Base-by-base conservation (phyloP, 2,888 invertebrate species). In the Cantharis nigra region DNA sequence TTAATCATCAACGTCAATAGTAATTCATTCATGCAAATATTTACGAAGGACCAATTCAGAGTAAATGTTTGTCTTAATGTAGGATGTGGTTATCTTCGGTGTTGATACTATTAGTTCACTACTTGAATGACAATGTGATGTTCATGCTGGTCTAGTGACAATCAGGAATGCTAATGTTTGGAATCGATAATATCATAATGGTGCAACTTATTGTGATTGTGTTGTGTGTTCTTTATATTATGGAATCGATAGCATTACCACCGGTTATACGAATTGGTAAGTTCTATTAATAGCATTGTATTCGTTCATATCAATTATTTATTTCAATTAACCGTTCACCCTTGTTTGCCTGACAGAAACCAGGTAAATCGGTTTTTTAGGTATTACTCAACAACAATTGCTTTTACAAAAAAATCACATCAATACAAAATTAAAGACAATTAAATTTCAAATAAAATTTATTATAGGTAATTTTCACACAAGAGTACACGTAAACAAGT, bases 201-300 rank as follows among this genome's bases (percentile, higher is more conserved):
- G 79, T 72, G 71, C 71, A 73, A 72, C 75, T 80, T 75, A 80
- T 83, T 80, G 79, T 82, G 78, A 72, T 84, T 63, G 75, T 83
- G 72, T 80, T 84, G 33, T 80, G 82, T 77, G 82, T 83, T 82
- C 81, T 80, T 83, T 18, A 72, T 49, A 49, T 49, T 49, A n/a
- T 84, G 18, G 85, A 81, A 77, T 83, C 88, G 64, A 89, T 89
- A 76, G 91, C 92, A 0, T 84, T 92, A 74, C 91, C 92, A 78
- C 92, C 93, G 69, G 92, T 93, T 83, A 91, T 93, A 87, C 91
- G 92, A 85, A 92, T 93, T 82, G 93, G 93, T 92, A 85, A 90
- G 90, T 85, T 65, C 33, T 64, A 33, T 23, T 73, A 10, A 7
- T 18, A 63, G 1, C 3, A 18, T 16, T 18, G 9, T 18, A 20